Evolutionary conservation across 2,113 vertebrate genomes (phyloP).

Genomic region (Thymallus thymallus): DNA sequence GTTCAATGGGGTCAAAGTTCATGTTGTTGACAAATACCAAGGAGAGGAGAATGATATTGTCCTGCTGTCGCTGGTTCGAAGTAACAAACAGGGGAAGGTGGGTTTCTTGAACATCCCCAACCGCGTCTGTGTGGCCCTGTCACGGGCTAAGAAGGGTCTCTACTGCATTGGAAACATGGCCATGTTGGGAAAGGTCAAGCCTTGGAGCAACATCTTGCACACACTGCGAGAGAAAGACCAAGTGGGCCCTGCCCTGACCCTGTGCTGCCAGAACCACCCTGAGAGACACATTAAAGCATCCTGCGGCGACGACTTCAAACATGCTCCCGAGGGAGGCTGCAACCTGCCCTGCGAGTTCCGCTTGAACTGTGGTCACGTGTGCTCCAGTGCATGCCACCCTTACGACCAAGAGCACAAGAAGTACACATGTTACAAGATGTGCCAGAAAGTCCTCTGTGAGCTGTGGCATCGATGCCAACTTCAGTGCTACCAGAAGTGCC

Average conservation of each 20-base stretch:
- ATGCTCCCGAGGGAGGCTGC: conserved; percentile 90
- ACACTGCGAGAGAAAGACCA: conserved; percentile 76
- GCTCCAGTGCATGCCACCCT: conserved; percentile 85
- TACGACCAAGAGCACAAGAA: conserved; percentile 82
- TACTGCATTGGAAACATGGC: conserved; percentile 86
- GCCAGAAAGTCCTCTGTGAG: conserved; percentile 79
- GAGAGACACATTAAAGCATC: conserved; percentile 72
- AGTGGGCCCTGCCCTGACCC: conserved; percentile 72
- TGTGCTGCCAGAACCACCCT: conserved; percentile 92
- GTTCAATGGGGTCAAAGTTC: conserved; percentile 86
- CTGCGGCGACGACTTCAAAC: conserved; percentile 76
- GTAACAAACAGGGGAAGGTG: conserved; percentile 78
- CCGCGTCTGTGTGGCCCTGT: conserved; percentile 90
- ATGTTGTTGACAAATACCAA: conserved; percentile 96
- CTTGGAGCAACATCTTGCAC: conserved; percentile 87
- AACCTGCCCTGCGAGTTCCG: conserved; percentile 84
- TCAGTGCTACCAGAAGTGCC: conserved; percentile 75
- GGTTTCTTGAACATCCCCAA: conserved; percentile 92
- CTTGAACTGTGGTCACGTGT: conserved; percentile 87
- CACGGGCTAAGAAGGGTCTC: conserved; percentile 90
- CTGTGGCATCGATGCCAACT: conserved; percentile 78
- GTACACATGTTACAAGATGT: conserved; percentile 81
- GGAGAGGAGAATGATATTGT: conserved; percentile 96
- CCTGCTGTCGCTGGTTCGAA: conserved; percentile 89
- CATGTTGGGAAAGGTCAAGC: conserved; percentile 80